Percentiles rank a stretch among this genome's conserved stretches.
Evolutionary conservation across 2,113 vertebrate species (phyloP).

Genomic region (Excalfactoria chinensis): DNA sequence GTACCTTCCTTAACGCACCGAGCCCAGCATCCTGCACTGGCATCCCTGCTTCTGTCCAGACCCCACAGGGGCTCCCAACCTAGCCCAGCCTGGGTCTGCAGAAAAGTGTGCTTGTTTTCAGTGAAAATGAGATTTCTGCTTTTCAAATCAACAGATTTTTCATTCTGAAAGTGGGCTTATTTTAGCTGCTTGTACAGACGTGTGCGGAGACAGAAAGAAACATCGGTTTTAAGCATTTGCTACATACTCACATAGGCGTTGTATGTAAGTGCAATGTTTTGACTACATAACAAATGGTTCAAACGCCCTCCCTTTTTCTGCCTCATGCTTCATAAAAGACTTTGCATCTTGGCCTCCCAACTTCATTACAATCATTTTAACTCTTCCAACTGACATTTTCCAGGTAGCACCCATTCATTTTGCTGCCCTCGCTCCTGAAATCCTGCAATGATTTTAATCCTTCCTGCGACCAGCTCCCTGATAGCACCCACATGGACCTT

Average conservation of each 20-base stretch:
- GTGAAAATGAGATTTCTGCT: neutral
- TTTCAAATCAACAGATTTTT: neutral
- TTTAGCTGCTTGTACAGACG: neutral
- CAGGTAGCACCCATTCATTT: neutral
- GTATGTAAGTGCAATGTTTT: neutral
- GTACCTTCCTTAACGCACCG: neutral
- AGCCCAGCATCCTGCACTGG: neutral
- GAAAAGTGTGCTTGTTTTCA: neutral
- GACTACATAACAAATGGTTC: neutral
- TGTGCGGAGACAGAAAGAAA: neutral
- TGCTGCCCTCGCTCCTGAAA: neutral
- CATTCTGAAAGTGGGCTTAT: accelerated
- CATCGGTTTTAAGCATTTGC: neutral
- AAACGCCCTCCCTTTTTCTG: neutral
- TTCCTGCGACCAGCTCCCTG: neutral
- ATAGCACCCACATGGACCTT: neutral
- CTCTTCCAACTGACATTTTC: neutral
- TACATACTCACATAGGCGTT: accelerated
- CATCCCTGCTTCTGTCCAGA: neutral
- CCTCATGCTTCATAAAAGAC: neutral
- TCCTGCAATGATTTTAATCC: neutral
- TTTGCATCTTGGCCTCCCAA: neutral
- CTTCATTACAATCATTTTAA: neutral
- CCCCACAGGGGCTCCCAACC: no score
- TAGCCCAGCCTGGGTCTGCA: neutral